Conservation (phyloP, 2,888 invertebrate genomes). For the Gymnoscelis rufifasciata region DNA sequence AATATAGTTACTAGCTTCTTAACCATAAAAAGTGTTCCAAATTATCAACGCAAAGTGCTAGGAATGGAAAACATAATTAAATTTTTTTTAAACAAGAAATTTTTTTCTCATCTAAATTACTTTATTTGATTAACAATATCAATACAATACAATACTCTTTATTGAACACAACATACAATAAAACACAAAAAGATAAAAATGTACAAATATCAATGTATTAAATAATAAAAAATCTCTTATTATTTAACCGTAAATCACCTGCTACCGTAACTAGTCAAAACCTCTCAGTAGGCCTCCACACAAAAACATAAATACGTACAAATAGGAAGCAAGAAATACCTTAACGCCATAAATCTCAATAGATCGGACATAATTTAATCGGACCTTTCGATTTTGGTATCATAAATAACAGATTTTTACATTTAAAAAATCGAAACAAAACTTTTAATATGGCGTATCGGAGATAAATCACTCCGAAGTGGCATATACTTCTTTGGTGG, state of each 20-base stretch:
- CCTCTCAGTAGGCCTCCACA: slow-evolving; percentile 23
- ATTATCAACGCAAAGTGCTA: too few relatives aligned
- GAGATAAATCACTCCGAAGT: slow-evolving; percentile 73
- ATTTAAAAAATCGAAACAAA: slow-evolving; percentile 72
- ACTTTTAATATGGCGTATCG: slow-evolving; percentile 75
- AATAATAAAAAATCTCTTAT: background rate
- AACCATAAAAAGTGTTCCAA: too few relatives aligned
- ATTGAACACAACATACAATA: too few relatives aligned
- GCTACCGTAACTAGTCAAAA: slow-evolving; percentile 27
- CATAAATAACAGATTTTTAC: slow-evolving; percentile 78
- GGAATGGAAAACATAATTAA: too few relatives aligned
- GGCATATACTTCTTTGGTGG: slow-evolving; percentile 75
- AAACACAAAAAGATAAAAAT: too few relatives aligned
- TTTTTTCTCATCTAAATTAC: too few relatives aligned
- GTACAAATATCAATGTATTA: background rate
- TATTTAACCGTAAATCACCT: background rate
- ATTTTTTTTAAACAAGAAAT: too few relatives aligned
- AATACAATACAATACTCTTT: too few relatives aligned
- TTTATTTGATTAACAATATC: too few relatives aligned
- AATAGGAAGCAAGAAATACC: slow-evolving; percentile 56
- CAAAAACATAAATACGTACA: slow-evolving; percentile 43
- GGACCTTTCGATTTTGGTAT: slow-evolving; percentile 72
- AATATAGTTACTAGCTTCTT: too few relatives aligned
- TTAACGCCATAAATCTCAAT: slow-evolving; percentile 64
- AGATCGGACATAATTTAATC: slow-evolving; percentile 75